These are phyloP conservation scores for Clarias pachynema DNA, from an alignment of 2,797 vertebrate genomes.

Conservation along the genomic window DNA sequence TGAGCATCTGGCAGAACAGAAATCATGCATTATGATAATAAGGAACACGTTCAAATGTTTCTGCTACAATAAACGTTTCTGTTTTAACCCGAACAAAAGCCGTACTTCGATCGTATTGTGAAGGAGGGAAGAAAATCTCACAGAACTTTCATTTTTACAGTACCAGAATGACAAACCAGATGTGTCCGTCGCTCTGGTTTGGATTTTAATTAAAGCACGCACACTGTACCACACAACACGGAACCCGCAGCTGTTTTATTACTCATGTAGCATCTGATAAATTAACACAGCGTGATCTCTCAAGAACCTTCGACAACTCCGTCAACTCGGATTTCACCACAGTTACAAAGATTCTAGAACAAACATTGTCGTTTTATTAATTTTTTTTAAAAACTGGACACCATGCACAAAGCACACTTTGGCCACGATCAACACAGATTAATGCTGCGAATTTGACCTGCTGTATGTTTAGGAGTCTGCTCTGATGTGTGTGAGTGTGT, in stretches of 20 bases:
- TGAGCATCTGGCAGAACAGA: conserved; percentile 18
- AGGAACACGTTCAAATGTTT: too few relatives aligned
- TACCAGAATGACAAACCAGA: background rate
- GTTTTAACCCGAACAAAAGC: too few relatives aligned
- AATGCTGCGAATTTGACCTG: background rate
- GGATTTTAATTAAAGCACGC: background rate
- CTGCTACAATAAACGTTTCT: too few relatives aligned
- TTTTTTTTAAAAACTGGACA: background rate
- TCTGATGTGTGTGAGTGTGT: background rate
- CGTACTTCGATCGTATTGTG: background rate
- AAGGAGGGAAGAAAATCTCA: background rate
- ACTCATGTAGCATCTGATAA: conserved; percentile 7
- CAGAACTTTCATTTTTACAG: background rate
- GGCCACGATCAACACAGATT: background rate
- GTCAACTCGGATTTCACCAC: background rate
- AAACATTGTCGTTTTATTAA: too few relatives aligned
- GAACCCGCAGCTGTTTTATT: background rate
- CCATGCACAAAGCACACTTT: background rate
- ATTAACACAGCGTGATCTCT: background rate
- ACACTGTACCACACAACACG: background rate
- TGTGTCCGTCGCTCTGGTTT: background rate
- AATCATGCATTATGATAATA: background rate
- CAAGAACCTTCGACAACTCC: background rate
- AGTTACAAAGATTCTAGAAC: background rate
- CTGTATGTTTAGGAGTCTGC: background rate